Evolutionary conservation across 2,797 vertebrate species (phyloP), one percentile per base, ranked within the genome.

Genomic region (Pseudomugil tenellus): DNA sequence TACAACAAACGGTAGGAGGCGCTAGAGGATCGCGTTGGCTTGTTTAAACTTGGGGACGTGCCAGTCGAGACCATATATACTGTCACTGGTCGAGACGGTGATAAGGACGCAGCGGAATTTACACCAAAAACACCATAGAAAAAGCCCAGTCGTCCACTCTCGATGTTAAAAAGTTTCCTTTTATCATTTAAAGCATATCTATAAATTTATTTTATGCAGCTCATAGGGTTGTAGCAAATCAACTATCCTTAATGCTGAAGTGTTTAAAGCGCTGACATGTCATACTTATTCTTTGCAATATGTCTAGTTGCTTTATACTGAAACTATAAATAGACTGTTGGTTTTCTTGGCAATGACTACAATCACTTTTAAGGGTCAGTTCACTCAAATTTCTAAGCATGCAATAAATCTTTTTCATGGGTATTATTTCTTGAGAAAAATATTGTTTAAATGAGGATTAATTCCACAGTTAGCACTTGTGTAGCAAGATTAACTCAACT

Each of bases 1-100:
- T 67, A 71, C 54, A 81, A 77, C 21, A 80, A 61, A 79, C 74
- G 31, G 82, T 41, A 92, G 92, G 72, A 85, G 88, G 76, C 83
- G 57, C 75, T 66, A 60, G 32, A 81, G 74, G 70, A 82, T 64
- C 14, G 14, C 3, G 1, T 53, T 72, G 39, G n/a, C 64, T 46
- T 1, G 21, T 39, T 29, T 55, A 52, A 77, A 83, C 14, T 79
- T 72, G 61, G 70, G 64, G 25, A 67, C 17, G 25, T 72, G 74
- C 81, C 73, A 63, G 37, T 25, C 56, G 4, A n/a, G n/a, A n/a
- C n/a, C n/a, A n/a, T n/a, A n/a, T n/a, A n/a, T n/a, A n/a, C n/a
- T n/a, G n/a, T n/a, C n/a, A n/a, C n/a, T n/a, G n/a, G n/a, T n/a
- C n/a, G n/a, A 58, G 35, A n/a, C 29, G 11, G 12, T 13, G 9